phyloP scores from a whole-genome alignment of 2,888 invertebrate genomes.

The Caradrina clavipalpis region DNA sequence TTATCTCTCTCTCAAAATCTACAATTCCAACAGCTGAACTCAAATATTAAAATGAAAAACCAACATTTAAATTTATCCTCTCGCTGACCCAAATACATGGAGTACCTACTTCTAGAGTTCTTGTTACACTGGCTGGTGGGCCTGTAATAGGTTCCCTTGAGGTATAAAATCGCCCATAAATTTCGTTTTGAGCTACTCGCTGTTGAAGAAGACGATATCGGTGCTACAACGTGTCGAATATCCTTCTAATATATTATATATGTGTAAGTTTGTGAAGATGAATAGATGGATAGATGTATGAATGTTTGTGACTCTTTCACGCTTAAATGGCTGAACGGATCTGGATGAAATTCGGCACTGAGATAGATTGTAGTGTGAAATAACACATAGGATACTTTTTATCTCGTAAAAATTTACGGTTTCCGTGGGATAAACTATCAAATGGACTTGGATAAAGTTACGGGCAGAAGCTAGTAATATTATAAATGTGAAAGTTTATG shows the following conservation, averaged over 20 bases:
- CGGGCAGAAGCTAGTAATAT: too few relatives aligned
- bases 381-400: too few relatives aligned
- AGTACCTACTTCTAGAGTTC: conserved; percentile 56
- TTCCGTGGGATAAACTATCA: too few relatives aligned
- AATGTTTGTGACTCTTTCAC: too few relatives aligned
- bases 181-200: conserved; percentile 77
- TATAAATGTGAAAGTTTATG: too few relatives aligned
- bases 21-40: conserved; percentile 48
- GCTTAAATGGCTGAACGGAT: too few relatives aligned
- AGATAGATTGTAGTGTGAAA: too few relatives aligned
- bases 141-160: conserved; percentile 81
- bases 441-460: too few relatives aligned
- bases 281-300: too few relatives aligned
- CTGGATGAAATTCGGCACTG: too few relatives aligned
- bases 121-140: conserved; percentile 64
- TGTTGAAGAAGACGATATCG: conserved; percentile 67
- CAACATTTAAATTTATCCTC: conserved; percentile 64
- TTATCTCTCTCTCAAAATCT: conserved; percentile 33
- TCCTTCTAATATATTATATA: conserved; percentile 29
- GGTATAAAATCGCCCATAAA: conserved; percentile 84
- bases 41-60: conserved; percentile 63
- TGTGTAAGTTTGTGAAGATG: too few relatives aligned
- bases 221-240: conserved; percentile 65
- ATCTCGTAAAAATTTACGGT: too few relatives aligned
- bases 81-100: conserved; percentile 60